Percentiles rank a stretch among this genome's conserved stretches.
Conservation (phyloP, 37 sponge, comb jelly and placozoan species). For the Petrosia ficiformis region DNA sequence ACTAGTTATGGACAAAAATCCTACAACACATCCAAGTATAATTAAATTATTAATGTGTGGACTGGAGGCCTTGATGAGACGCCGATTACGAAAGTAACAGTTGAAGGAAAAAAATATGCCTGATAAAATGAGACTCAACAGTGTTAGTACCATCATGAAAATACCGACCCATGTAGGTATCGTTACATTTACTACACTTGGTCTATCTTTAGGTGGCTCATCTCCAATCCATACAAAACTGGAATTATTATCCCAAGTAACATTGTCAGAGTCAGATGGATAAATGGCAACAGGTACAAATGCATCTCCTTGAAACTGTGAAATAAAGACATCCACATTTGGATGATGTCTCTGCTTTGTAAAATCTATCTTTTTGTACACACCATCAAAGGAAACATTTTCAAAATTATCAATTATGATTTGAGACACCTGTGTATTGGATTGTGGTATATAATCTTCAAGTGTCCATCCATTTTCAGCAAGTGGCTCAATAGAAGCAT, state of each 20-base stretch:
- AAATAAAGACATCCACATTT: background rate
- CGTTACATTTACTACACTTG: background rate
- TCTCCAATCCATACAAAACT: conserved; percentile 14
- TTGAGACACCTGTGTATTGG: background rate
- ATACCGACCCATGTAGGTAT: background rate
- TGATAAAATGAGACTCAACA: background rate
- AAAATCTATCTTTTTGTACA: conserved; percentile 9
- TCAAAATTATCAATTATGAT: background rate
- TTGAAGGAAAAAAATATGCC: background rate
- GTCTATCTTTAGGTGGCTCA: conserved; percentile 23
- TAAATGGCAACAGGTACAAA: conserved; percentile 23
- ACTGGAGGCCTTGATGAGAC: conserved; percentile 45
- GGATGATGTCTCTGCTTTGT: background rate
- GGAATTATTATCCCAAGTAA: background rate
- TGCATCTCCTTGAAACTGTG: conserved; percentile 15
- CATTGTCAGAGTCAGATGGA: background rate
- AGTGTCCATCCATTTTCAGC: background rate
- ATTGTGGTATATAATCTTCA: background rate
- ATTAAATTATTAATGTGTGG: conserved; percentile 34
- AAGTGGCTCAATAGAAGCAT: background rate
- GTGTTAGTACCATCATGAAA: conserved; percentile 6
- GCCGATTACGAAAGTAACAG: conserved; percentile 4
- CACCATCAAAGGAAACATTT: conserved; percentile 10
- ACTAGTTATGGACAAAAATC: conserved; percentile 2
- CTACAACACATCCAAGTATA: conserved; percentile 6